phyloP scores from a whole-genome alignment of 2,888 invertebrate genomes.

The Hyposoter didymator region DNA sequence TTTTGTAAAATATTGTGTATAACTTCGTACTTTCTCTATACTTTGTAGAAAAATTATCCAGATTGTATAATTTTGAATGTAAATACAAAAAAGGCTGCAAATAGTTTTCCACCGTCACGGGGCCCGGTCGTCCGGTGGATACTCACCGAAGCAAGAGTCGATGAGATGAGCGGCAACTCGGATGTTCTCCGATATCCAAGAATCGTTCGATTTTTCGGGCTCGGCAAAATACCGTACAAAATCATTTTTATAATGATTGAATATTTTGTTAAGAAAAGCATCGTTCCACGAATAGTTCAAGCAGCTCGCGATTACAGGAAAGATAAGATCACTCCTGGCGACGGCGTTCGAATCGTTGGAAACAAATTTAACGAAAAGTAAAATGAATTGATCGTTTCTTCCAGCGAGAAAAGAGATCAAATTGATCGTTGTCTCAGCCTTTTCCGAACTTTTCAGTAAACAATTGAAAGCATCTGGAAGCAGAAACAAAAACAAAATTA shows the following conservation, averaged over 20 bases:
- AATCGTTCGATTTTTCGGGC: constrained; percentile 60
- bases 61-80: too few relatives aligned
- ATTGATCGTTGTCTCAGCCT: constrained; percentile 84
- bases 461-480: constrained; percentile 72
- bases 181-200: constrained; percentile 85
- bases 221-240: constrained; percentile 85
- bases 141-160: constrained; percentile 79
- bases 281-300: constrained; percentile 83
- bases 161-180: constrained; percentile 87
- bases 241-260: constrained; percentile 87
- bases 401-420: constrained; percentile 87
- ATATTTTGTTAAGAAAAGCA: constrained; percentile 86
- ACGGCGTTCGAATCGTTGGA: constrained; percentile 84
- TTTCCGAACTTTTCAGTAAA: constrained; percentile 68
- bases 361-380: constrained; percentile 85
- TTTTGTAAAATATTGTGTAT: too few relatives aligned
- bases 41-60: too few relatives aligned
- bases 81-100: too few relatives aligned
- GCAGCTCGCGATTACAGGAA: constrained; percentile 86
- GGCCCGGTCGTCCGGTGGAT: neutral
- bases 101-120: too few relatives aligned
- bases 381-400: constrained; percentile 85
- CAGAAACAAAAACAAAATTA: too few relatives aligned
- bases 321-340: constrained; percentile 87
- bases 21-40: too few relatives aligned